phyloP scores from a whole-genome alignment of 2,797 vertebrate species.

The Ciconia nigra region DNA sequence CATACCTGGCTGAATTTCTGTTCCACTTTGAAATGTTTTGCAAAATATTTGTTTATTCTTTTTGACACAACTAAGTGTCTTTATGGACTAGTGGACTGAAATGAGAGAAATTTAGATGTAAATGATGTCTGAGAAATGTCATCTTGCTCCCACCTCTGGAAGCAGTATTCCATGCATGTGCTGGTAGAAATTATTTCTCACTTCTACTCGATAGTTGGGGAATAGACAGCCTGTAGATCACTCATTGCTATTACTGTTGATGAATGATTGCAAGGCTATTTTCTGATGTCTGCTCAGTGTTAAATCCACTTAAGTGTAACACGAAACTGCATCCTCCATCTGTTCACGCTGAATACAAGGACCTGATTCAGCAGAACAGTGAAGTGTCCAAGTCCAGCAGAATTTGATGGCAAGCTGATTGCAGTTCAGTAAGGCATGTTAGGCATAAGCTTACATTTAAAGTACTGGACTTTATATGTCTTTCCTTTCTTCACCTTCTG shows the following conservation, averaged over 20 bases:
- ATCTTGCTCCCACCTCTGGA: not conserved
- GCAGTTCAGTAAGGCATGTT: not conserved
- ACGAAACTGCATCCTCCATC: not conserved
- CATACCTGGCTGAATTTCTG: not conserved
- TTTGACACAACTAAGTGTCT: not conserved
- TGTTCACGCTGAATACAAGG: not conserved
- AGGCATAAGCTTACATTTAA: not conserved
- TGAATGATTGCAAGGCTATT: not conserved
- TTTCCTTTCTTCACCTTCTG: not conserved
- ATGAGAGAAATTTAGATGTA: not conserved
- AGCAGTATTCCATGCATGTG: not conserved
- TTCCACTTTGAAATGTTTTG: not conserved
- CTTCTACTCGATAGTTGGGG: not conserved
- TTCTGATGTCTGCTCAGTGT: not conserved
- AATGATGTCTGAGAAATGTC: too few relatives aligned
- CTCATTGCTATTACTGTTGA: not conserved
- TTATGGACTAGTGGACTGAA: not conserved
- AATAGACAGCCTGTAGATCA: not conserved
- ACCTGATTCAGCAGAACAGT: not conserved
- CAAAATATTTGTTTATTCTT: not conserved
- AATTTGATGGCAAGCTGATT: not conserved
- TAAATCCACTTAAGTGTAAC: not conserved
- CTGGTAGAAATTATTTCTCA: not conserved
- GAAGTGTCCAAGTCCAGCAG: not conserved
- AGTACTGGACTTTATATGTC: not conserved